A percentile compares a stretch with the other conserved stretches of the same genome.
phyloP scores from a whole-genome alignment of 2,888 invertebrate genomes.

The Octonoba sinensis region DNA sequence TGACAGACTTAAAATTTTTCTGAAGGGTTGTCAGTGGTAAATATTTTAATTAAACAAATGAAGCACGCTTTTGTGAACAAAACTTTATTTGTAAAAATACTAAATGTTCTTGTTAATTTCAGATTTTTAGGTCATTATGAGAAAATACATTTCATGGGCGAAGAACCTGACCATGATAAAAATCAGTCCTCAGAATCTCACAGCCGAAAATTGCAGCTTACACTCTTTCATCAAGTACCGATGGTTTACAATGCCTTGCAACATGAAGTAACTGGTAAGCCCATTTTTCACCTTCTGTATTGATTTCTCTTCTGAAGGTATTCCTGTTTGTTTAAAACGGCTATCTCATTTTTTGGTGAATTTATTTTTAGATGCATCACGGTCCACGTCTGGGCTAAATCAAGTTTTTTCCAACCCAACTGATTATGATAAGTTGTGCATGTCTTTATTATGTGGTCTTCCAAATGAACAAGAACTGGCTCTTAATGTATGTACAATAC shows the following conservation, averaged over 20 bases:
- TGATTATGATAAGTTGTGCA: constrained; percentile 87
- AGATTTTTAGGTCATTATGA: constrained; percentile 86
- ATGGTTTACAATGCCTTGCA: constrained; percentile 84
- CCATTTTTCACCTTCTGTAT: background rate
- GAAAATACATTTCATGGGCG: constrained; percentile 88
- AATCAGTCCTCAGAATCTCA: constrained; percentile 81
- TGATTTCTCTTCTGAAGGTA: background rate
- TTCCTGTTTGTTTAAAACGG: background rate
- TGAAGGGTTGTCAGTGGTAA: too few relatives aligned
- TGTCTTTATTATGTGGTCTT: constrained; percentile 93
- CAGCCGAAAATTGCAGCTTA: constrained; percentile 64
- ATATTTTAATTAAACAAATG: too few relatives aligned
- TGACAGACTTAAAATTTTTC: too few relatives aligned
- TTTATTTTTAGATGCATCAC: constrained; percentile 69
- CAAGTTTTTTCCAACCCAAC: constrained; percentile 74
- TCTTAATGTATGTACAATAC: constrained; percentile 93
- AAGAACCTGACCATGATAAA: constrained; percentile 86
- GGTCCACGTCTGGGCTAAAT: constrained; percentile 79
- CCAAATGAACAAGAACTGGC: constrained; percentile 99
- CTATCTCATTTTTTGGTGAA: background rate
- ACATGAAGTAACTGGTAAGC: constrained; percentile 81
- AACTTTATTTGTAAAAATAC: too few relatives aligned
- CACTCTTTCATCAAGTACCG: constrained; percentile 75
- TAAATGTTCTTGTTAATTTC: constrained; percentile 32
- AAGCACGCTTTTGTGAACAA: too few relatives aligned